Evolutionary conservation across 2,797 vertebrate genomes (phyloP).

Genomic region (Crocidura indochinensis): DNA sequence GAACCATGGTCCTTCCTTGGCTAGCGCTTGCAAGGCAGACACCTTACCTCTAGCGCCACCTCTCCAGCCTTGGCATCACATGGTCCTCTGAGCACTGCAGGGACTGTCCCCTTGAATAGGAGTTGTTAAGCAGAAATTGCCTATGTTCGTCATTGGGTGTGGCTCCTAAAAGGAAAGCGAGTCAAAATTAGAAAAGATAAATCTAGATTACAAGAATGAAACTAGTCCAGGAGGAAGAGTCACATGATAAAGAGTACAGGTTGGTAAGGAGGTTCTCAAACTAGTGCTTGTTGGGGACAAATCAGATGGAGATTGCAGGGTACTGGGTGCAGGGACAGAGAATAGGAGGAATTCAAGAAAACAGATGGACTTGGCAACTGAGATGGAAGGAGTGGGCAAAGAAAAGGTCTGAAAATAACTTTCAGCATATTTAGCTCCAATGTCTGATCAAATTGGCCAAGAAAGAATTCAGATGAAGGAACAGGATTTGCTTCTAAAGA

Average conservation of each 20-base stretch:
- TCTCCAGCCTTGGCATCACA: no score
- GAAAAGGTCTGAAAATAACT: conserved; percentile 44
- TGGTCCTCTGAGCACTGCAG: no score
- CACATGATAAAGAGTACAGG: background rate
- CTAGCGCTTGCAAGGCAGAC: no score
- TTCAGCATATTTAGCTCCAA: background rate
- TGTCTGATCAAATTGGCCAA: background rate
- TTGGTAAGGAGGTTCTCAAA: background rate
- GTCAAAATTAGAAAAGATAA: background rate
- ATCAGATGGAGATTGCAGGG: background rate
- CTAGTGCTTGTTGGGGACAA: background rate
- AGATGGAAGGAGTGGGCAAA: background rate
- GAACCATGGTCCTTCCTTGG: no score
- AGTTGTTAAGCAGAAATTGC: no score
- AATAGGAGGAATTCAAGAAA: background rate
- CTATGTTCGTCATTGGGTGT: no score
- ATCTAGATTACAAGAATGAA: background rate
- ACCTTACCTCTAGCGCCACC: no score
- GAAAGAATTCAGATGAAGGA: background rate
- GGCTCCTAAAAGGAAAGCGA: no score
- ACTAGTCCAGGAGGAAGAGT: no score
- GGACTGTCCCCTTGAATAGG: no score
- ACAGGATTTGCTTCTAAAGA: background rate
- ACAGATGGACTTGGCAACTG: conserved; percentile 1
- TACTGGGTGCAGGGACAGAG: background rate